Evolutionary conservation across 2,888 invertebrate genomes (phyloP), one percentile per base, ranked within the genome.

Genomic region (Agrochola circellaris): DNA sequence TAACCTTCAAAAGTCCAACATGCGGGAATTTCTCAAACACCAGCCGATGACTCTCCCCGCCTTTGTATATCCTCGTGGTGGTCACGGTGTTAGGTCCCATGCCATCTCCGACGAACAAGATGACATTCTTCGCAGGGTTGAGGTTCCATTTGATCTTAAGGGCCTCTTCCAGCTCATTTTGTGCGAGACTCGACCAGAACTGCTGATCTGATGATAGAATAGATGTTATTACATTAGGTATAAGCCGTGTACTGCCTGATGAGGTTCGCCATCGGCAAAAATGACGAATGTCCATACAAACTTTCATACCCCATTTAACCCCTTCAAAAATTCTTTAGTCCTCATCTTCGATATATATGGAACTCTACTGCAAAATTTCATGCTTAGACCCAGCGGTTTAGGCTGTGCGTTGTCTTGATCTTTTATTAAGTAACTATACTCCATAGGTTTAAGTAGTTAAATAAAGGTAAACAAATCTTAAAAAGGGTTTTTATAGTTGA

Each of bases 81-180:
- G 99, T 98, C 67, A 98, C 97, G 0, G 99, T 99, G 82, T 98
- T 98, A 0, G 98, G 97, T 0, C 99, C 99, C 99, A 99, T 99
- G 6, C 99, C 99, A 91, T 99, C 99, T 0, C 99, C 99, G 7
- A 99, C 95, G 92, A 99, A 99, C 0, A 99, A 89, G 70, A 99
- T 98, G 1, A 99, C 98, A 92, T 99, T 99, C 93, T 98, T 98
- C 0, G 99, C 99, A 0, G 94, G 93, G 8, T 97, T 97, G 23
- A 95, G 93, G 89, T 98, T 98, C 91, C 96, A 97, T 89, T 97
- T 95, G 2, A 97, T 93, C 26, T 95, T 93, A 2, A 98, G 92
- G 0, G 98, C 97, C 69, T 97, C 97, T 60, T 97, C 94, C 1
- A 97, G 88, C 81, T 97, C 97, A 0, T 92, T 89, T 2, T 95